Percentiles rank a stretch among this genome's conserved stretches.
Evolutionary conservation across 2,888 invertebrate species (phyloP).

Genomic region (Zeuzera pyrina): DNA sequence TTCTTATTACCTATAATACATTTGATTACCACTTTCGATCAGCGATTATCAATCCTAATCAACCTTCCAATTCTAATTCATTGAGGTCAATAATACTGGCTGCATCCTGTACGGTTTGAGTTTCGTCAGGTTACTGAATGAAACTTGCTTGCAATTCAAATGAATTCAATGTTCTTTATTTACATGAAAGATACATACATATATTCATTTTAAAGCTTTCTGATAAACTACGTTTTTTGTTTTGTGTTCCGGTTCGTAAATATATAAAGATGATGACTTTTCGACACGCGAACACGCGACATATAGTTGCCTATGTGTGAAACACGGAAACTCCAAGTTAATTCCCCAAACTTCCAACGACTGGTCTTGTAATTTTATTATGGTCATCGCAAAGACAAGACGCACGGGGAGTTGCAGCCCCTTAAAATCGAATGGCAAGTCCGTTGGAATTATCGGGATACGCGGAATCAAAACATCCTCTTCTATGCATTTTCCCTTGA

Average conservation of each 20-base stretch:
- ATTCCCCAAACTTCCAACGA: constrained; percentile 13
- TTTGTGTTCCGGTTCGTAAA: constrained; percentile 15
- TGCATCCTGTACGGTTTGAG: too few relatives aligned
- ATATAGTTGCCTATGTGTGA: constrained; percentile 20
- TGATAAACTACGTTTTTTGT: constrained; percentile 15
- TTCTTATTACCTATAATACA: too few relatives aligned
- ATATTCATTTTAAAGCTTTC: too few relatives aligned
- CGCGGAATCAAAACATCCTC: too few relatives aligned
- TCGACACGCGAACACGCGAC: constrained; percentile 20
- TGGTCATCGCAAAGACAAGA: constrained; percentile 16
- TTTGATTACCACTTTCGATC: too few relatives aligned
- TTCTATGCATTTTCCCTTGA: constrained; percentile 4
- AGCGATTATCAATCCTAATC: too few relatives aligned
- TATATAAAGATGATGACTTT: constrained; percentile 16
- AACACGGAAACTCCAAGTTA: constrained; percentile 16
- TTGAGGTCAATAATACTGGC: too few relatives aligned
- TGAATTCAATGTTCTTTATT: too few relatives aligned
- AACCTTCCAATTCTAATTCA: too few relatives aligned
- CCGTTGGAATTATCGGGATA: constrained; percentile 18
- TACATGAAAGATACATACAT: too few relatives aligned
- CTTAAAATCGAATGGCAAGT: constrained; percentile 14
- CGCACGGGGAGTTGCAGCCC: constrained; percentile 17
- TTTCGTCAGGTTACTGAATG: too few relatives aligned
- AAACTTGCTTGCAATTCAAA: too few relatives aligned
- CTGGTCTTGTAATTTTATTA: constrained; percentile 19